Percentiles rank a stretch among this genome's conserved stretches.
These are phyloP conservation scores for Prostheceraeus crozeri DNA, from an alignment of 2,888 invertebrate genomes.

Conservation along the genomic window DNA sequence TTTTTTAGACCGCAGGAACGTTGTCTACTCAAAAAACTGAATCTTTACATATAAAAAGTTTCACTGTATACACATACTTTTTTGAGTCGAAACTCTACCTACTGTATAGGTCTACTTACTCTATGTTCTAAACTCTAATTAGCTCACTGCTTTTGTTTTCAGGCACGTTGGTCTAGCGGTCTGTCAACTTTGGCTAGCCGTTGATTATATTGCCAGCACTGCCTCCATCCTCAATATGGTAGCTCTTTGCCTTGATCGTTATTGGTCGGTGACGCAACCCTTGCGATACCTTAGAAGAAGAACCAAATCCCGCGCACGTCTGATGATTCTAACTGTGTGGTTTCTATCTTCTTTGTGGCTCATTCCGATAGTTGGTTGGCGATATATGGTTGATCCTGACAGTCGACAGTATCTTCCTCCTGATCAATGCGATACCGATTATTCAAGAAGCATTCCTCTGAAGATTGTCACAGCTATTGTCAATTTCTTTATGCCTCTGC, in stretches of 20 bases:
- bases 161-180: conserved; percentile 59
- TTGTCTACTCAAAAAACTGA: too few relatives aligned
- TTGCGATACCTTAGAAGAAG: conserved; percentile 59
- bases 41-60: too few relatives aligned
- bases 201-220: conserved; percentile 62
- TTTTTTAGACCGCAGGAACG: too few relatives aligned
- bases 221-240: conserved; percentile 62
- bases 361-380: conserved; percentile 59
- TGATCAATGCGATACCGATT: conserved; percentile 60
- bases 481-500: conserved; percentile 60
- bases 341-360: conserved; percentile 58
- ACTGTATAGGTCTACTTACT: too few relatives aligned
- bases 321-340: conserved; percentile 60
- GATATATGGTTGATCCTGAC: too few relatives aligned
- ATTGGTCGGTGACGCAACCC: conserved; percentile 60
- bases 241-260: conserved; percentile 56
- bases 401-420: too few relatives aligned
- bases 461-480: conserved; percentile 59
- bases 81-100: too few relatives aligned
- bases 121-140: too few relatives aligned
- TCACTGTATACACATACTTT: too few relatives aligned
- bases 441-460: conserved; percentile 58
- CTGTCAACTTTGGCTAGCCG: conserved; percentile 62
- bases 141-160: too few relatives aligned
- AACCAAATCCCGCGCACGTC: conserved; percentile 58